These are phyloP conservation scores for Characodon lateralis DNA, from an alignment of 2,797 vertebrate genomes.

Conservation along the genomic window DNA sequence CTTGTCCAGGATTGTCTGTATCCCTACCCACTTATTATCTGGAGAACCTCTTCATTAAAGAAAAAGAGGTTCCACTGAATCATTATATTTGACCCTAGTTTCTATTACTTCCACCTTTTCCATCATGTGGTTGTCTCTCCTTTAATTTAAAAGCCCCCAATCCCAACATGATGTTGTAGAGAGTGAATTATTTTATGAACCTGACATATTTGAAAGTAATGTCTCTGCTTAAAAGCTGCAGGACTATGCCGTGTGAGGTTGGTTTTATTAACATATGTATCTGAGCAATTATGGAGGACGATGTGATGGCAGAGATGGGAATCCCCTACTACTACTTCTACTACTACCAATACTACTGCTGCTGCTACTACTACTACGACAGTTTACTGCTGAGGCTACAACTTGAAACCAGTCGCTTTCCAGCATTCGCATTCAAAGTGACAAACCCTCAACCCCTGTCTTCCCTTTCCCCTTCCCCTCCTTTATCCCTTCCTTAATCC, in stretches of 20 bases:
- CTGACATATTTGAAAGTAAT: slow-evolving; percentile 69
- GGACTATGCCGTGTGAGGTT: slow-evolving; percentile 70
- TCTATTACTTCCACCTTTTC: slow-evolving; percentile 34
- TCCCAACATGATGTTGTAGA: slow-evolving; percentile 56
- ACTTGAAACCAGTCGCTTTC: slow-evolving; percentile 78
- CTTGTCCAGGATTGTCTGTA: slow-evolving; percentile 64
- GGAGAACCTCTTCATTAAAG: slow-evolving; percentile 50
- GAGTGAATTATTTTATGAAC: slow-evolving; percentile 51
- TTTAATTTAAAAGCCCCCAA: slow-evolving; percentile 40
- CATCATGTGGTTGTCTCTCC: slow-evolving; percentile 57
- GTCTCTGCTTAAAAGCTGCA: slow-evolving; percentile 76
- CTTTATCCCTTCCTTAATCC: slow-evolving; percentile 55
- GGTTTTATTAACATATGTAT: slow-evolving; percentile 68
- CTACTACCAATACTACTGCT: slow-evolving; percentile 71
- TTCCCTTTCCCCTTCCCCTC: slow-evolving; percentile 63
- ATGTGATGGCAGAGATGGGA: slow-evolving; percentile 77
- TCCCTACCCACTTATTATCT: slow-evolving; percentile 39
- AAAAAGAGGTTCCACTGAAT: slow-evolving; percentile 33
- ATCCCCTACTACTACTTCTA: slow-evolving; percentile 72
- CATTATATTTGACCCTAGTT: slow-evolving; percentile 44
- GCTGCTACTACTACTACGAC: slow-evolving; percentile 62
- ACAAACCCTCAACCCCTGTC: slow-evolving; percentile 77
- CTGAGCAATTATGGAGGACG: slow-evolving; percentile 69
- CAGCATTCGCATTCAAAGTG: slow-evolving; percentile 81
- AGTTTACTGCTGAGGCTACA: slow-evolving; percentile 74